Evolutionary conservation across 2,888 invertebrate genomes (phyloP).

Genomic region (Mallateleia sp.): DNA sequence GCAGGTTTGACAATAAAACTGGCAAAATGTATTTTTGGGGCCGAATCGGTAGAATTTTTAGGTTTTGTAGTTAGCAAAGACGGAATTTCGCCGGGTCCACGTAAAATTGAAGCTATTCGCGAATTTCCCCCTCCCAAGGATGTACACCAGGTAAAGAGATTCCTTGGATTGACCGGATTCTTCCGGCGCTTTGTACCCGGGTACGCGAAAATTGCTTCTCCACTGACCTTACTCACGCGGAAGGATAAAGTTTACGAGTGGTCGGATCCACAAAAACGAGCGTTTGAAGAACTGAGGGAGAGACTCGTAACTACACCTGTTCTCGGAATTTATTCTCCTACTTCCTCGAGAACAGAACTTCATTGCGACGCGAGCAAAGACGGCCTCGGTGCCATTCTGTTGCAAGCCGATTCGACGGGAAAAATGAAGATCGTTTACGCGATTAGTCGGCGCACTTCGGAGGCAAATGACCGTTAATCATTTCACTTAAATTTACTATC

Average conservation of each 20-base stretch:
- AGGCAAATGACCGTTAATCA: constrained; percentile 62
- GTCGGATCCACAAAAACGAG: too few relatives aligned
- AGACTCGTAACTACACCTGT: neutral
- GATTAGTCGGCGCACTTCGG: neutral
- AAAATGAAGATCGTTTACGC: too few relatives aligned
- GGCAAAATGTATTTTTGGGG: too few relatives aligned
- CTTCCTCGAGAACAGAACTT: constrained; percentile 1
- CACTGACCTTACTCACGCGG: neutral
- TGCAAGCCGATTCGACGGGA: neutral
- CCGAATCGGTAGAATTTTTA: too few relatives aligned
- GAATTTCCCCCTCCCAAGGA: too few relatives aligned
- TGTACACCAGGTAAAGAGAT: neutral
- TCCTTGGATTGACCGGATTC: neutral
- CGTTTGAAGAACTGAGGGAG: too few relatives aligned
- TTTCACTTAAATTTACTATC: neutral
- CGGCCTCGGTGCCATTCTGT: neutral
- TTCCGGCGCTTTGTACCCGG: neutral
- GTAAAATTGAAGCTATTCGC: neutral
- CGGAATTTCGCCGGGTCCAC: neutral
- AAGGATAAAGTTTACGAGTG: neutral
- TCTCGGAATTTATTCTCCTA: constrained; percentile 11
- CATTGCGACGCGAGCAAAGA: neutral
- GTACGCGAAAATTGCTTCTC: neutral
- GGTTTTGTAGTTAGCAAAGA: neutral
- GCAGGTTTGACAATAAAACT: too few relatives aligned